phyloP scores from a whole-genome alignment of 2,888 invertebrate species.

The Dromius quadrimaculatus region DNA sequence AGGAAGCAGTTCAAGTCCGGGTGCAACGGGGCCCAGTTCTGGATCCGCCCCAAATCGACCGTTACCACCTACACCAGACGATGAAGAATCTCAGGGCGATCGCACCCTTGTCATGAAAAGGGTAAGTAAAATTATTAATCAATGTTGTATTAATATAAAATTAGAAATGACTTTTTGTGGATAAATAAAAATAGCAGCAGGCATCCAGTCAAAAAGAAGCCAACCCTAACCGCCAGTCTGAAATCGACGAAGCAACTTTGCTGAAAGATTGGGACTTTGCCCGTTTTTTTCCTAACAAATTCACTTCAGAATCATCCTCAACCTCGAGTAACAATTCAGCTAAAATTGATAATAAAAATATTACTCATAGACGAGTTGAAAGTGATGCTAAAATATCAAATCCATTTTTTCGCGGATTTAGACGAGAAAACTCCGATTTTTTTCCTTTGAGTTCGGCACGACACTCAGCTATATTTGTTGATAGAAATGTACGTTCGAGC shows the following conservation, averaged over 20 bases:
- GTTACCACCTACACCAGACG: conserved; percentile 94
- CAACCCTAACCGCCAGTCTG: conserved; percentile 63
- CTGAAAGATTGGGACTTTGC: conserved; percentile 91
- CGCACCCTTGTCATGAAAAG: conserved; percentile 92
- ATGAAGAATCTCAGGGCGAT: conserved; percentile 82
- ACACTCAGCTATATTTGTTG: conserved; percentile 78
- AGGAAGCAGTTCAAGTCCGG: conserved; percentile 66
- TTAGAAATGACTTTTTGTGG: background rate
- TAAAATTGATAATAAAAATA: conserved; percentile 48
- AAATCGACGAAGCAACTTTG: conserved; percentile 82
- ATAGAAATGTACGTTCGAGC: conserved; percentile 73
- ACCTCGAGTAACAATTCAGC: conserved; percentile 53
- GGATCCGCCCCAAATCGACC: conserved; percentile 91
- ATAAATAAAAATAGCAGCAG: conserved; percentile 64
- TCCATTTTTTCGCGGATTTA: conserved; percentile 82
- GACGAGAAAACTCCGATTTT: conserved; percentile 87
- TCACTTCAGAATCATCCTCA: conserved; percentile 48
- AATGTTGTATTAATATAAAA: too few species aligned
- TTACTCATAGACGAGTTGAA: conserved; percentile 78
- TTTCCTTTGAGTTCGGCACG: conserved; percentile 80
- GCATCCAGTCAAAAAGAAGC: conserved; percentile 62
- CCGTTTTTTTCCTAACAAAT: conserved; percentile 79
- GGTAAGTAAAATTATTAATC: conserved; percentile 77
- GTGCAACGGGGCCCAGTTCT: conserved; percentile 65
- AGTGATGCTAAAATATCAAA: conserved; percentile 78